A percentile compares a stretch with the other conserved stretches of the same genome.
Evolutionary conservation across 2,113 vertebrate genomes (phyloP).

Genomic region (Collichthys lucidus): DNA sequence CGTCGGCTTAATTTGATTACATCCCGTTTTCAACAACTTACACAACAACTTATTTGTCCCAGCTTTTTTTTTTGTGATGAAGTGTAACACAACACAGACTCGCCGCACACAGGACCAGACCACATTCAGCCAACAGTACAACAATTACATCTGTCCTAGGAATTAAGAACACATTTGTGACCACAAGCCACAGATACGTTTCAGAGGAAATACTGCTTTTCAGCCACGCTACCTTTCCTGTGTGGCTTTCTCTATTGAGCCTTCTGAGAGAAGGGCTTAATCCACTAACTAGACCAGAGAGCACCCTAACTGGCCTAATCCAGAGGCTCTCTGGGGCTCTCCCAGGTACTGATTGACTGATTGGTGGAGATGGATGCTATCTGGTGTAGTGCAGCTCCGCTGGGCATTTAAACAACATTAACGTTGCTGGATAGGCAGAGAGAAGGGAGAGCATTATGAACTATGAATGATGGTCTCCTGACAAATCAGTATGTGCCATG

Average conservation of each 20-base stretch:
- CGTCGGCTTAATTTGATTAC: conserved; percentile 25
- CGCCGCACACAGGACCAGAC: conserved; percentile 43
- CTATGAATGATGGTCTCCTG: conserved; percentile 78
- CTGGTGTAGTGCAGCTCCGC: conserved; percentile 68
- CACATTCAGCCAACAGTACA: conserved; percentile 53
- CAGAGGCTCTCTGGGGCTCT: conserved; percentile 70
- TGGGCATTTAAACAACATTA: conserved; percentile 80
- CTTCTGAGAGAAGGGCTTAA: conserved; percentile 65
- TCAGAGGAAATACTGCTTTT: conserved; percentile 59
- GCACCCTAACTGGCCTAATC: conserved; percentile 78
- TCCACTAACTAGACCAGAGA: conserved; percentile 74
- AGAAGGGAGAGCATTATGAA: conserved; percentile 68
- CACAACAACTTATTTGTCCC: conserved; percentile 24
- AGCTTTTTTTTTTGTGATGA: conserved; percentile 42
- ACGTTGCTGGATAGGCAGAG: conserved; percentile 67
- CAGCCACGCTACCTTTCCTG: conserved; percentile 48
- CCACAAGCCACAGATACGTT: conserved; percentile 62
- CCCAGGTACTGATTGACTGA: conserved; percentile 75
- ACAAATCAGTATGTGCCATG: conserved; percentile 68
- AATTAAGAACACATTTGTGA: conserved; percentile 73
- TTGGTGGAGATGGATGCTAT: conserved; percentile 81
- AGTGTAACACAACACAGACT: conserved; percentile 64
- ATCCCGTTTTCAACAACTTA: conserved; percentile 28
- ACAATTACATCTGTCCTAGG: conserved; percentile 69
- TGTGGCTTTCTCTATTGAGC: conserved; percentile 49